phyloP scores from a whole-genome alignment of 2,888 invertebrate genomes.

The Phymatocera aterrima region DNA sequence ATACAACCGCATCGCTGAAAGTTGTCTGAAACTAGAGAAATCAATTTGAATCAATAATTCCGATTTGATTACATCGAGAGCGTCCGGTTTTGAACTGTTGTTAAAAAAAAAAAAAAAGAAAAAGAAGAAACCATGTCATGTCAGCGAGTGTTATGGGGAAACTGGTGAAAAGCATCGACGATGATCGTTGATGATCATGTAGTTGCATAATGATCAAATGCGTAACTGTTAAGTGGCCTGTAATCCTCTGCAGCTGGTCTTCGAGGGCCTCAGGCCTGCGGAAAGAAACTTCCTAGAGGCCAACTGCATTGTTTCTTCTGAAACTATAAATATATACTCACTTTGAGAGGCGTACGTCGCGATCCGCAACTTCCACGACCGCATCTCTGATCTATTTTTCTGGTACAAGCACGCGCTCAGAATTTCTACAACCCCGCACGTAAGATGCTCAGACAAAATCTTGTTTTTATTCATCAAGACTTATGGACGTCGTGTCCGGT shows the following conservation, averaged over 20 bases:
- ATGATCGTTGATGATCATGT: background rate
- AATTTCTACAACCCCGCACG: background rate
- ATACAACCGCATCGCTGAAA: background rate
- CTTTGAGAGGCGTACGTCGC: conserved; percentile 58
- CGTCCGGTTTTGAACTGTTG: no score
- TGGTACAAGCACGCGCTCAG: conserved; percentile 2
- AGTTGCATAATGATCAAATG: conserved; percentile 3
- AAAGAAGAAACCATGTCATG: no score
- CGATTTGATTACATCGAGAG: no score
- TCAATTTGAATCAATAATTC: no score
- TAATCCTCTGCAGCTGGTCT: background rate
- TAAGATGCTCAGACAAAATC: background rate
- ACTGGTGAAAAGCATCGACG: no score
- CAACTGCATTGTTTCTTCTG: conserved; percentile 68
- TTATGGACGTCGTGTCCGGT: background rate
- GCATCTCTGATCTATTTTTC: conserved; percentile 46
- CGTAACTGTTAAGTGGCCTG: background rate
- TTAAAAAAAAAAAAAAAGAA: no score
- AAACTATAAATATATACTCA: conserved; percentile 38
- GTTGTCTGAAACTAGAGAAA: no score
- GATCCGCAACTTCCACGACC: conserved; percentile 67
- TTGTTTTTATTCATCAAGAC: background rate
- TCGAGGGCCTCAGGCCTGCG: conserved; percentile 27
- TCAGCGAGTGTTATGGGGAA: no score
- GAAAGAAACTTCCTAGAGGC: conserved; percentile 65